These are phyloP conservation scores for Podabrus alpinus DNA, from an alignment of 2,888 invertebrate genomes.

Conservation along the genomic window DNA sequence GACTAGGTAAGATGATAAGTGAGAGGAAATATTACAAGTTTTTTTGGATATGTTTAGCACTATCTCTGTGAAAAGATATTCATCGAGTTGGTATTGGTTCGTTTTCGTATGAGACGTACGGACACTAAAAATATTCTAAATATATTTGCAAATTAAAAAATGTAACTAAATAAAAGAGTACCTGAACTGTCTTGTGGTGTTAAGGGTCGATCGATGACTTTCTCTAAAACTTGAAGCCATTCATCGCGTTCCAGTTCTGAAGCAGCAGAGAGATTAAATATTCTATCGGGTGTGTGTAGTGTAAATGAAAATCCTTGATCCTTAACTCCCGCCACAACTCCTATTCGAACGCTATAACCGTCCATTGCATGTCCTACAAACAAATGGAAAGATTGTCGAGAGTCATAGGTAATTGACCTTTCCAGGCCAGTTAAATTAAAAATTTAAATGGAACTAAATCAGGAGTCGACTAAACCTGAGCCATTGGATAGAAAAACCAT, in stretches of 20 bases:
- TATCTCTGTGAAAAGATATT: conserved; percentile 79
- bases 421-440: too few relatives aligned
- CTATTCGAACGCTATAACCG: conserved; percentile 74
- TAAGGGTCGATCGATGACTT: conserved; percentile 73
- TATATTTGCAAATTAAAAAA: neutral
- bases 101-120: conserved; percentile 71
- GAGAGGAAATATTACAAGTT: conserved; percentile 15
- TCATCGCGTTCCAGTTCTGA: conserved; percentile 76
- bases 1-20: conserved; percentile 43
- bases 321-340: conserved; percentile 69
- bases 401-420: too few relatives aligned
- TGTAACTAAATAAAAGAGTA: conserved; percentile 52
- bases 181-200: conserved; percentile 79
- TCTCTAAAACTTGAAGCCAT: conserved; percentile 79
- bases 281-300: conserved; percentile 77
- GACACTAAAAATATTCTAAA: conserved; percentile 64
- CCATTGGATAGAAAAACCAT: too few relatives aligned
- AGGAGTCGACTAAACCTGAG: too few relatives aligned
- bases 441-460: too few relatives aligned
- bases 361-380: conserved; percentile 69
- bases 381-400: too few relatives aligned
- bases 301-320: conserved; percentile 83
- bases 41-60: conserved; percentile 35
- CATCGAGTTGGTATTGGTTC: conserved; percentile 73
- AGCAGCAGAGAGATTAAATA: conserved; percentile 76